These are phyloP conservation scores for Barypeithes pellucidus DNA, from an alignment of 2,888 invertebrate genomes.

Conservation along the genomic window DNA sequence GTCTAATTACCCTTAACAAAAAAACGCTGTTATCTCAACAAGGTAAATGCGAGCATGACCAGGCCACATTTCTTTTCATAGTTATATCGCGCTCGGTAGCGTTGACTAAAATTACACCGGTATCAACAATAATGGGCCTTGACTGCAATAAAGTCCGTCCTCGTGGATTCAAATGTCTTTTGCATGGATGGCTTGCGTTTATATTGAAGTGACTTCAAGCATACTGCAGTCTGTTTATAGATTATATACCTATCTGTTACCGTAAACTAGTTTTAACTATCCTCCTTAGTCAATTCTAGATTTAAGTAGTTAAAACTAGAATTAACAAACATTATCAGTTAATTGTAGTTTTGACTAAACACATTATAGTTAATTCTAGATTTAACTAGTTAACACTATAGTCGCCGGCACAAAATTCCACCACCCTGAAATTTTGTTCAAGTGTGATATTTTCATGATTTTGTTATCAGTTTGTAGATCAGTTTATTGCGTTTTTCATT, in stretches of 20 bases:
- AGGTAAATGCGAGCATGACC: slow-evolving; percentile 27
- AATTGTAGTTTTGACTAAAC: no score
- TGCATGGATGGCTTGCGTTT: slow-evolving; percentile 17
- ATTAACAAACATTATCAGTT: no score
- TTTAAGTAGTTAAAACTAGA: no score
- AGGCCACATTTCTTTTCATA: slow-evolving; percentile 31
- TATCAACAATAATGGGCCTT: slow-evolving; percentile 41
- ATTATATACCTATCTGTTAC: background rate
- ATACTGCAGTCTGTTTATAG: background rate
- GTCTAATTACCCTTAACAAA: slow-evolving; percentile 21
- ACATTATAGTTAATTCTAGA: no score
- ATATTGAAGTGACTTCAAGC: slow-evolving; percentile 6
- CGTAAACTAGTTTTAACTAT: no score
- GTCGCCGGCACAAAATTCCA: no score
- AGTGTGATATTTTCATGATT: no score
- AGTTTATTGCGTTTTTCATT: no score
- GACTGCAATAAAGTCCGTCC: slow-evolving; percentile 36
- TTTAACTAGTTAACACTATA: no score
- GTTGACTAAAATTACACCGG: slow-evolving; percentile 43
- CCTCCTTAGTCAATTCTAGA: no score
- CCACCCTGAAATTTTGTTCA: no score
- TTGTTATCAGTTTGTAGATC: no score
- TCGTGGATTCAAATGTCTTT: slow-evolving; percentile 46
- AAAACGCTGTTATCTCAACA: slow-evolving; percentile 24
- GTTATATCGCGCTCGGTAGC: slow-evolving; percentile 35